Evolutionary conservation across 1,140 invertebrate species (phyloP), one percentile per base, ranked within the genome.

Genomic region (Protaetia brevitarsis): DNA sequence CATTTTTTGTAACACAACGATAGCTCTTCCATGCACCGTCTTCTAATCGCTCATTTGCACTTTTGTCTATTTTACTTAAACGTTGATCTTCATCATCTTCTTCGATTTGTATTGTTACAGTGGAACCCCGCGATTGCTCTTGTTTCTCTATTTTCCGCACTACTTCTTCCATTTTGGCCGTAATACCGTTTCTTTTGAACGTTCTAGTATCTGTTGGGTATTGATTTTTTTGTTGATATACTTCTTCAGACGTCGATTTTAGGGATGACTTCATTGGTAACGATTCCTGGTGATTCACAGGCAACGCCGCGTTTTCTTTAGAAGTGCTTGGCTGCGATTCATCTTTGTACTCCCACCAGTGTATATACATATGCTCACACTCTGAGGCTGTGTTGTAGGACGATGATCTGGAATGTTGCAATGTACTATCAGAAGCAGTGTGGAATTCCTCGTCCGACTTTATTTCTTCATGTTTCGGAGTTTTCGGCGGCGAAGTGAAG

Each of bases 381-480:
- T 88, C 87, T 11, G 86, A 88, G 0, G 86, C 85, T 2, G 86
- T 87, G 59, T 87, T 84, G 69, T 87, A 88, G 0, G 85, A 86
- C 29, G 86, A 88, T 16, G 86, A 87, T 37, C 85, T 75, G 4
- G 86, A 88, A 66, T 85, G 83, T 26, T 85, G 83, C 23, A 85
- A 84, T 6, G 87, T 87, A 66, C 85, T 86, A 69, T 89, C 87
- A 0, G 87, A 88, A 13, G 87, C 87, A 5, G 87, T 88, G 23
- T 83, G 72, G 79, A 87, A 89, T 69, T 88, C 87, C 58, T 88
- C 87, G 59, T 83, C 79, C 62, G 79, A 82, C 68, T 74, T 74
- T n/a, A 75, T 36, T 65, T 78, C 74, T 41, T 76, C 69, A 26
- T 72, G 57, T 71, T 68, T 71, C 41, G 66, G n/a, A 13, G 70